phyloP scores from a whole-genome alignment of 2,888 invertebrate genomes.

The Mactromeris polynyma region DNA sequence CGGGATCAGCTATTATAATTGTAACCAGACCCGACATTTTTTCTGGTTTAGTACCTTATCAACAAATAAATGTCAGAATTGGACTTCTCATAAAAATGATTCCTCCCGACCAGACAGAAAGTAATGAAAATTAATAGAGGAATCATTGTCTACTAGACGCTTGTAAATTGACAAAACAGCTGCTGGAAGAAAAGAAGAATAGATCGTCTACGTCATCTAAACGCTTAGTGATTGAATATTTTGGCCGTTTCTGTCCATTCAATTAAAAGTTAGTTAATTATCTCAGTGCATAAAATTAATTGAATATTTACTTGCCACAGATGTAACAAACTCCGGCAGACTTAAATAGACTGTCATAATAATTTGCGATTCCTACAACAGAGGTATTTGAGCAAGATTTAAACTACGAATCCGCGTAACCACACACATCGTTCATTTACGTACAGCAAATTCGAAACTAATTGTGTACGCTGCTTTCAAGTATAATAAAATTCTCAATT shows the following conservation, averaged over 20 bases:
- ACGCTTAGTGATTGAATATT: conserved; percentile 48
- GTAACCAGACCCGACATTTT: conserved; percentile 61
- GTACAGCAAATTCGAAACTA: neutral
- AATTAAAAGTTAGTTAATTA: conserved; percentile 43
- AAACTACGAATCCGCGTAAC: neutral
- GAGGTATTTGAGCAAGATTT: neutral
- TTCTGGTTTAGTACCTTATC: conserved; percentile 62
- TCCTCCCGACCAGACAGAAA: conserved; percentile 41
- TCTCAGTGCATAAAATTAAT: conserved; percentile 18
- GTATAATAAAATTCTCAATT: conserved; percentile 8
- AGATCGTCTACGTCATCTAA: conserved; percentile 46
- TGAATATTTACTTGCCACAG: neutral
- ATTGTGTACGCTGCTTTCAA: conserved; percentile 2
- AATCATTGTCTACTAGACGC: conserved; percentile 53
- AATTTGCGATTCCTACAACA: neutral
- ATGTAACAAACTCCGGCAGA: neutral
- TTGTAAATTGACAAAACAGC: conserved; percentile 53
- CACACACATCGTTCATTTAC: neutral
- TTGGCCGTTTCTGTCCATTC: conserved; percentile 41
- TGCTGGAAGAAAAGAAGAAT: conserved; percentile 47
- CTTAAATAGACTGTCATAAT: neutral
- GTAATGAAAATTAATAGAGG: conserved; percentile 60
- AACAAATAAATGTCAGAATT: conserved; percentile 65
- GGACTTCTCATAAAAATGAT: conserved; percentile 42
- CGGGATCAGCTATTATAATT: conserved; percentile 39